Evolutionary conservation across 2,113 vertebrate genomes (phyloP).

Genomic region (Poeciliopsis retropinna): DNA sequence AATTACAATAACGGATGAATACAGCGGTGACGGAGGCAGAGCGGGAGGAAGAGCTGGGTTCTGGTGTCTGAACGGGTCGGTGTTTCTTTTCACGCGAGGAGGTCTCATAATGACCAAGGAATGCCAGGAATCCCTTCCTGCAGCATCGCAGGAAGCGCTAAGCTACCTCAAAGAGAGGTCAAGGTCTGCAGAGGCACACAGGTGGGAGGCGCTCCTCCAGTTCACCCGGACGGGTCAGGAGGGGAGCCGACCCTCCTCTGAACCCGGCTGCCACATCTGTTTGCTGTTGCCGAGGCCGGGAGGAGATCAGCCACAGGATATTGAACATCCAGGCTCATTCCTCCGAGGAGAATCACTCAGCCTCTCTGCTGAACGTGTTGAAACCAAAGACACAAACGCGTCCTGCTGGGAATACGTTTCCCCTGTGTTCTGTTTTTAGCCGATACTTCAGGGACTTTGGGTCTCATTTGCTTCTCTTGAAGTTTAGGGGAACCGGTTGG

Average conservation of each 20-base stretch:
- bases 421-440: background rate
- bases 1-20: too few species aligned
- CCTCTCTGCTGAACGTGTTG: background rate
- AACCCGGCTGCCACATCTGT: slow-evolving; percentile 69
- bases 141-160: slow-evolving; percentile 6
- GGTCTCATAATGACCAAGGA: background rate
- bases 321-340: slow-evolving; percentile 56
- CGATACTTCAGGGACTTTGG: background rate
- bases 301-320: slow-evolving; percentile 75
- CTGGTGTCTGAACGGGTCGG: background rate
- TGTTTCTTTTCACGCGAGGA: background rate
- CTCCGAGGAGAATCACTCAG: background rate
- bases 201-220: slow-evolving; percentile 14
- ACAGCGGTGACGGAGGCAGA: background rate
- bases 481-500: slow-evolving; percentile 24
- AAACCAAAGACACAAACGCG: background rate
- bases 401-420: background rate
- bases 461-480: background rate
- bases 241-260: slow-evolving; percentile 6
- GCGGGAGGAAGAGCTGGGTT: too few species aligned
- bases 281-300: slow-evolving; percentile 54
- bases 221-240: background rate
- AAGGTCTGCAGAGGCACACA: background rate
- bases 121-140: slow-evolving; percentile 7
- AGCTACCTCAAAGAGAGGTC: slow-evolving; percentile 16